Base-by-base conservation (phyloP, 1,140 invertebrate genomes). In the Drosophila watanabei region DNA sequence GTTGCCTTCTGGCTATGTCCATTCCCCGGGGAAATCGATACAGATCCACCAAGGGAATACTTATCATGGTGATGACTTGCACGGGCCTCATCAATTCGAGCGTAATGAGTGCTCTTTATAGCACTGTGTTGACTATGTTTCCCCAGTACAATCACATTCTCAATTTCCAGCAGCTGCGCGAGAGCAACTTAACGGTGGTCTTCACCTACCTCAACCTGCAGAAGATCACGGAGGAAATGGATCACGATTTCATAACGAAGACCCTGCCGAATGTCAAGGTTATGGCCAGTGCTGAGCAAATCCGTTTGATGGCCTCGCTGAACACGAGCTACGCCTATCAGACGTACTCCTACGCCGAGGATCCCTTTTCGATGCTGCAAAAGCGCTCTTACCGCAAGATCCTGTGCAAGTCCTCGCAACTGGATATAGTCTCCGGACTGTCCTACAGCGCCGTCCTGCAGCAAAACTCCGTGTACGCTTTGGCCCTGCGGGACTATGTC, bases 121-220 rank as follows among this genome's bases (percentile, higher is more conserved):
- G 61, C 28, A 79, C 64, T 2, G 8, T 79, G 1, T 14, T 79
- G 14, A 71, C 66, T 54, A 58, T 71, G 39, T 16, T 2, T 1
- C 76, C 76, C 5, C 64, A 63, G 11, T 71, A 63, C 24, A 41
- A 20, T 2, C 54, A 65, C 28, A 43, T n/a, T 7, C 20, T 4
- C 10, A 45, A 18, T 18, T 58, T 63, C 4, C 20, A 39, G 5
- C 16, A 63, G 20, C 20, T 63, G 13, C 24, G 32, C 2, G 52
- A 63, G 13, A 39, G 51, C 18, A 63, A 58, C 20, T 2, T 57
- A 11, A 57, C 54, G 9, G 54, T 57, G 54, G 5, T 39, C 9
- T 39, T 57, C 14, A 57, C 16, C 35, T 39, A 39, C 14, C 0
- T 60, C 0, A 60, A 28, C 37, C 28, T n/a, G 6, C 18, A 28